Evolutionary conservation across 2,888 invertebrate species (phyloP).

Genomic region (Euproctis similis): DNA sequence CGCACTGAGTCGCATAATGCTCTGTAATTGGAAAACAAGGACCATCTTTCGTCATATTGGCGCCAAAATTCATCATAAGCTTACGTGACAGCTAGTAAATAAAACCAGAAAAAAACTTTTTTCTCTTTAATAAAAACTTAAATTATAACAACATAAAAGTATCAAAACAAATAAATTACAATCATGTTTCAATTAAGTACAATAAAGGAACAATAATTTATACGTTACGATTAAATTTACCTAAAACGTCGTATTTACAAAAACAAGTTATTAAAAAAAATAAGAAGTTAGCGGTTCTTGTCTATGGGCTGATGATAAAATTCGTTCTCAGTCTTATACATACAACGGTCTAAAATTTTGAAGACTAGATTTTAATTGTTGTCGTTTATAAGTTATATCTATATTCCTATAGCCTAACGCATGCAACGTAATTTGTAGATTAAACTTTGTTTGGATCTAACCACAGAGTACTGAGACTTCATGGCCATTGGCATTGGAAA

Average conservation of each 20-base stretch:
- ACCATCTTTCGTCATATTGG: too few species aligned
- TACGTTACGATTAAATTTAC: constrained; percentile 10
- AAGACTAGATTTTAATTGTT: constrained; percentile 25
- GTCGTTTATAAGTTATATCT: constrained; percentile 20
- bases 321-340: constrained; percentile 28
- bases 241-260: constrained; percentile 24
- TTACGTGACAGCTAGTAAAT: too few species aligned
- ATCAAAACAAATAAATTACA: constrained; percentile 60
- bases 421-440: too few species aligned
- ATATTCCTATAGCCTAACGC: constrained; percentile 18
- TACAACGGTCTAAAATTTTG: constrained; percentile 21
- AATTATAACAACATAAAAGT: constrained; percentile 63
- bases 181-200: constrained; percentile 50
- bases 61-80: too few species aligned
- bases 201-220: constrained; percentile 55
- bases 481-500: too few species aligned
- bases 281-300: constrained; percentile 9
- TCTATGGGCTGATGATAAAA: constrained; percentile 18
- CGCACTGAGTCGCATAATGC: too few species aligned
- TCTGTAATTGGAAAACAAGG: too few species aligned
- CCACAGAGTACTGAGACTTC: too few species aligned
- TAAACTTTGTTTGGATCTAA: too few species aligned
- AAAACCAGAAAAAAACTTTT: constrained; percentile 26
- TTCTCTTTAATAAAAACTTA: constrained; percentile 45
- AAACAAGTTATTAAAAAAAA: constrained; percentile 9